Base-by-base conservation (phyloP, 92 coral and sea anemone genomes). In the Epizoanthus ramosus region DNA sequence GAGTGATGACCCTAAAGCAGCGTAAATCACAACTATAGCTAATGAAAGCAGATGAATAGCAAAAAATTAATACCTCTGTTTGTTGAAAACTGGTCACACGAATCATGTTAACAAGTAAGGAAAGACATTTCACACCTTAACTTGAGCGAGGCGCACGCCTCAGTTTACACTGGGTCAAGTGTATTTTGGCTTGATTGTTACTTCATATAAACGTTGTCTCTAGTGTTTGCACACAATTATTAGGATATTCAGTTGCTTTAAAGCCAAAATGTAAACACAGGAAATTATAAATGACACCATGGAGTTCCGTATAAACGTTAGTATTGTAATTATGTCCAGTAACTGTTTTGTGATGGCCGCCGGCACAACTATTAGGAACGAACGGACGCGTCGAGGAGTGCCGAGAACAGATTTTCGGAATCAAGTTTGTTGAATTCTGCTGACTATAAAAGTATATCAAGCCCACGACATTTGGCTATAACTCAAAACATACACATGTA, bases 31-130 rank as follows among this genome's bases (percentile, higher is more conserved):
- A 33, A 13, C 4, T 31, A 8, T 61, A 31, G 58, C 18, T 6
- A 52, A 10, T 43, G 71, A 61, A 60, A 59, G 35, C 57, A 57
- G 28, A 60, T 52, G 39, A 53, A 39, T 43, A 39, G 22, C 25
- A 77, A 63, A 59, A 50, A 41, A 77, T 77, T 39, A 77, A 61
- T 61, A 22, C 82, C 71, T 61, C 53, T 57, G 21, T 77, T 61
- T 63, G 82, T 59, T 61, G 82, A 77, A 77, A 77, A 37, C 57
- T 63, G 23, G 57, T 39, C 71, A 63, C 82, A 61, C 71, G 71
- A 61, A 21, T 13, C 58, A 35, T 63, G 82, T 77, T 77, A 77
- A 63, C 82, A 63, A n/a, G 70, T 77, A 50, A 14, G 17, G 12
- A 71, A 60, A 61, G 57, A 24, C 3, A 39, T 0, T 63, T 77